Percentiles rank a stretch among this genome's conserved stretches.
Conservation (phyloP, 2,888 invertebrate species). For the Noctua pronuba region DNA sequence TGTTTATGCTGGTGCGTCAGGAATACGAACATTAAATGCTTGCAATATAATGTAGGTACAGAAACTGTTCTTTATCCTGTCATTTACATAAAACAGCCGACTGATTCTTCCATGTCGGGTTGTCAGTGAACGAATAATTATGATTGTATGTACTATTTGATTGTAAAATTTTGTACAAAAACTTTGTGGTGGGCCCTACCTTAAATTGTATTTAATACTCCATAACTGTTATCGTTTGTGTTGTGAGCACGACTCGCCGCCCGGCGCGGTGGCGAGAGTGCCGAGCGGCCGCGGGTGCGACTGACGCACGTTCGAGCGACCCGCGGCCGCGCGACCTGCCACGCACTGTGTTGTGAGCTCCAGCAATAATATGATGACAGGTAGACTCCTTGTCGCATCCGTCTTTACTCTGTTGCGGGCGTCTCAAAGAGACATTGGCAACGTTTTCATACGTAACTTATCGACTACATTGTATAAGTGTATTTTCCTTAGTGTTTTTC, state of each 20-base stretch:
- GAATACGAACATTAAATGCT: conserved; percentile 76
- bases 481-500: conserved; percentile 85
- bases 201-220: conserved; percentile 73
- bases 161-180: conserved; percentile 76
- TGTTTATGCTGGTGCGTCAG: conserved; percentile 67
- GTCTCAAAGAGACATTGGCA: conserved; percentile 83
- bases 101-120: conserved; percentile 47
- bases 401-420: conserved; percentile 77
- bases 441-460: conserved; percentile 87
- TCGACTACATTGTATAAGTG: conserved; percentile 82
- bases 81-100: conserved; percentile 78
- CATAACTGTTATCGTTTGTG: conserved; percentile 71
- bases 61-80: conserved; percentile 82
- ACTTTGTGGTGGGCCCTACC: conserved; percentile 73
- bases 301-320: conserved; percentile 38
- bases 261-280: conserved; percentile 30
- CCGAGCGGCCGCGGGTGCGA: conserved; percentile 15
- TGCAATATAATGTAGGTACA: conserved; percentile 83
- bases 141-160: conserved; percentile 65
- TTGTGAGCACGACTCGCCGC: conserved; percentile 66
- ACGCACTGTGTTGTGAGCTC: conserved; percentile 79
- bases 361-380: conserved; percentile 84
- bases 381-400: conserved; percentile 77
- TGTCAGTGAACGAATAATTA: conserved; percentile 43
- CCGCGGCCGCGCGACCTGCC: conserved; percentile 57